Evolutionary conservation across 2,113 vertebrate genomes (phyloP).

Genomic region (Pelvicachromis taeniatus): DNA sequence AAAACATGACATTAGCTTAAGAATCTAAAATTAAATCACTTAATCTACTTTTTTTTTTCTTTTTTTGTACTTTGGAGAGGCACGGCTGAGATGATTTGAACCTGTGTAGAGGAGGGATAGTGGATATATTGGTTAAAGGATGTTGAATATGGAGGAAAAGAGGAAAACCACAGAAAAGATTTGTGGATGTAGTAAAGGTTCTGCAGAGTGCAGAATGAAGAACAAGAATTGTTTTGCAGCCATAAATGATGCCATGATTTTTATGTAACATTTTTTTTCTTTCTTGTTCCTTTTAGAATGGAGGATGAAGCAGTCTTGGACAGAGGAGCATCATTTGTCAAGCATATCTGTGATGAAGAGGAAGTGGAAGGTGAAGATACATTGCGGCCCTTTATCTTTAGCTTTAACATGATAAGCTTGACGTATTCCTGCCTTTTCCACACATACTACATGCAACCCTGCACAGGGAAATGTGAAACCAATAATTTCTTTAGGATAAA

Average conservation of each 20-base stretch:
- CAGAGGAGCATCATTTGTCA: constrained; percentile 92
- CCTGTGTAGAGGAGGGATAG: background rate
- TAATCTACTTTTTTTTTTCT: too few relatives aligned
- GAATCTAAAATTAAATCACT: background rate
- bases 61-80: background rate
- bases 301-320: constrained; percentile 97
- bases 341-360: constrained; percentile 92
- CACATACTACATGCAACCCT: background rate
- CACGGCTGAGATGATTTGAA: too few relatives aligned
- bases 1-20: background rate
- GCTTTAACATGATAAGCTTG: background rate
- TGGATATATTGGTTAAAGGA: background rate
- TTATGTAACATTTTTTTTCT: constrained; percentile 70
- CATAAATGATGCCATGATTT: background rate
- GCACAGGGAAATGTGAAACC: background rate
- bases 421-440: background rate
- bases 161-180: too few relatives aligned
- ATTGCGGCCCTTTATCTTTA: background rate
- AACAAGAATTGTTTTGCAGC: background rate
- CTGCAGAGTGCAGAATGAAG: background rate
- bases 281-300: constrained; percentile 83
- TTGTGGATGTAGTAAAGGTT: too few relatives aligned
- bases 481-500: background rate
- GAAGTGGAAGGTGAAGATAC: constrained; percentile 91
- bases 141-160: background rate